Evolutionary conservation across 2,888 invertebrate genomes (phyloP).

Genomic region (Synergus itoensis): DNA sequence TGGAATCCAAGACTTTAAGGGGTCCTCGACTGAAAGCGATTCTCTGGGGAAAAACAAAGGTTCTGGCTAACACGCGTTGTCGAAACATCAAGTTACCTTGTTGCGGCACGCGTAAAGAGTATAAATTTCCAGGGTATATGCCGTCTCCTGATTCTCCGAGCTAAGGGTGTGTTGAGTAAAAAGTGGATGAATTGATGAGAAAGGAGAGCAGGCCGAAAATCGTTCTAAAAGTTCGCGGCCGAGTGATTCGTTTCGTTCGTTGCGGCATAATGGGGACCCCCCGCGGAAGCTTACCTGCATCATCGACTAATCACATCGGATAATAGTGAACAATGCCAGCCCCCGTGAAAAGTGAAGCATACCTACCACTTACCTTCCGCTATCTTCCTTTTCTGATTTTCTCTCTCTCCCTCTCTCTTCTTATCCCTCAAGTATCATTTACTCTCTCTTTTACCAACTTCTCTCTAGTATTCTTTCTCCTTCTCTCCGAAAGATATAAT

Average conservation of each 20-base stretch:
- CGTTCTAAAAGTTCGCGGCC: constrained; percentile 48
- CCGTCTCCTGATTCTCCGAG: constrained; percentile 13
- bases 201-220: constrained; percentile 24
- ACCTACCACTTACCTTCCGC: constrained; percentile 70
- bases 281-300: constrained; percentile 77
- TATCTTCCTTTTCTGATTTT: constrained; percentile 41
- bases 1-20: constrained; percentile 27
- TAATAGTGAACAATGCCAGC: constrained; percentile 74
- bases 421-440: constrained; percentile 51
- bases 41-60: constrained; percentile 37
- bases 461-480: constrained; percentile 43
- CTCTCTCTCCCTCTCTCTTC: constrained; percentile 35
- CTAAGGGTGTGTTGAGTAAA: neutral
- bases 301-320: constrained; percentile 78
- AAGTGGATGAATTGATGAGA: constrained; percentile 11
- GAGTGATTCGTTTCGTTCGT: constrained; percentile 49
- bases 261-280: constrained; percentile 73
- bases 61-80: constrained; percentile 36
- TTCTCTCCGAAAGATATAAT: constrained; percentile 68
- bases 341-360: constrained; percentile 76
- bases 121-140: constrained; percentile 31
- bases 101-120: constrained; percentile 40
- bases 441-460: constrained; percentile 49
- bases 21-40: constrained; percentile 27
- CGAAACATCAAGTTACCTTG: constrained; percentile 42